Conservation (phyloP, 2,888 invertebrate species). For the Agriopis marginaria region DNA sequence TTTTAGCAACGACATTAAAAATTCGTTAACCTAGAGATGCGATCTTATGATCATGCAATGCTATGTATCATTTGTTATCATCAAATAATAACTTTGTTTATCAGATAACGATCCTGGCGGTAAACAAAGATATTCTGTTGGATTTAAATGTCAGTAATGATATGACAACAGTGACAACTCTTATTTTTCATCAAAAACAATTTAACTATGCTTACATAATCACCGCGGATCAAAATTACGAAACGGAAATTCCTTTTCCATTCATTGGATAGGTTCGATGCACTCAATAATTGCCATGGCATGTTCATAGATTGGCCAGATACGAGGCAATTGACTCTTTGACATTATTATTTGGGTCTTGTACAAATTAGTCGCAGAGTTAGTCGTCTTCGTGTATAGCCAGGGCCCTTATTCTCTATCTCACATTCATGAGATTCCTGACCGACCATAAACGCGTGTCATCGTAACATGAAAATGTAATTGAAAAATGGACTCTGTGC, state of each 20-base stretch:
- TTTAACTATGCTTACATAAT: background rate
- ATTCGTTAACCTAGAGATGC: background rate
- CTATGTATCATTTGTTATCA: background rate
- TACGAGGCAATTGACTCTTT: slow-evolving; percentile 7
- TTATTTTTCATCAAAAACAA: background rate
- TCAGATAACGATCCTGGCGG: background rate
- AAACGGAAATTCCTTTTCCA: background rate
- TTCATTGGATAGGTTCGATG: slow-evolving; percentile 14
- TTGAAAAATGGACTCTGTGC: no score
- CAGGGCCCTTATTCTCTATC: no score
- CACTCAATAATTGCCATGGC: slow-evolving; percentile 6
- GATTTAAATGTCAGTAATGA: background rate
- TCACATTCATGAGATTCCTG: no score
- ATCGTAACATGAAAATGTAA: no score
- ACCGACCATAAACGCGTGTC: no score
- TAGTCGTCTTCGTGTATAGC: background rate
- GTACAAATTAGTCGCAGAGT: background rate
- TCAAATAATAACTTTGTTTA: slow-evolving; percentile 2
- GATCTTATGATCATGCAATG: background rate
- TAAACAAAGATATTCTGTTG: background rate
- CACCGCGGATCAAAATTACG: background rate
- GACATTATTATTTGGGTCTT: slow-evolving; percentile 4
- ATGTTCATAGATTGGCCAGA: slow-evolving; percentile 14
- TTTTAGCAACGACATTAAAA: background rate
- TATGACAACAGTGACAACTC: background rate